These are phyloP conservation scores for Seriola aureovittata DNA, from an alignment of 2,113 vertebrate species.

Conservation along the genomic window DNA sequence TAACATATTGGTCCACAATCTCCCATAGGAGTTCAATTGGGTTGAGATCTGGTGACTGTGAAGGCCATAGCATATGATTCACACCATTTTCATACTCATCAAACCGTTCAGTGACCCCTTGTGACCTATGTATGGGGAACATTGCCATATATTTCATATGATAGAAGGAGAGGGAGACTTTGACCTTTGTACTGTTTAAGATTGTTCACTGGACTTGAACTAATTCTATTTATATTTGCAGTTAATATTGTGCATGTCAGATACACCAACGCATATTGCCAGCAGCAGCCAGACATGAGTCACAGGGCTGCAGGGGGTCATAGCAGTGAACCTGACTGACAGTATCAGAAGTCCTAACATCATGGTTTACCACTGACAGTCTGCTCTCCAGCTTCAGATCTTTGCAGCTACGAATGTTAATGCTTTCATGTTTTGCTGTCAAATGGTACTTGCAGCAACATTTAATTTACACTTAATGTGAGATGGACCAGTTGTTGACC, in stretches of 20 bases:
- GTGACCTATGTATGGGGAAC: too few relatives aligned
- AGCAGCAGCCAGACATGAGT: slow-evolving; percentile 32
- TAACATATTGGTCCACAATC: too few relatives aligned
- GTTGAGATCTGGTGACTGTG: too few relatives aligned
- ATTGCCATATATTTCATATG: too few relatives aligned
- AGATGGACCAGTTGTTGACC: slow-evolving; percentile 54
- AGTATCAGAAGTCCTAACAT: slow-evolving; percentile 17
- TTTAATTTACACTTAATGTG: slow-evolving; percentile 10
- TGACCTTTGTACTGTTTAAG: not conserved
- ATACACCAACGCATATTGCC: slow-evolving; percentile 20
- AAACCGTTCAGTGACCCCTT: too few relatives aligned
- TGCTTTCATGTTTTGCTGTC: not conserved
- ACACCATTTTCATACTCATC: too few relatives aligned
- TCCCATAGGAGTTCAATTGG: too few relatives aligned
- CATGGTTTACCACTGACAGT: slow-evolving; percentile 20
- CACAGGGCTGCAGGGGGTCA: slow-evolving; percentile 10
- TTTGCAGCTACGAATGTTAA: slow-evolving; percentile 9
- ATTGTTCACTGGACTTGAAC: not conserved
- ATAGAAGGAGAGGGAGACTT: too few relatives aligned
- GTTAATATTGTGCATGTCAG: slow-evolving; percentile 7
- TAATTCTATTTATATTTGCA: not conserved
- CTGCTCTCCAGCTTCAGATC: slow-evolving; percentile 21
- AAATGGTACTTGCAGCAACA: not conserved
- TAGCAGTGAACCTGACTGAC: slow-evolving; percentile 15
- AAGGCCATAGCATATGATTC: too few relatives aligned